Evolutionary conservation across 37 sponge, comb jelly and placozoan species (phyloP), one percentile per base, ranked within the genome.

Genomic region (Bolinopsis microptera): DNA sequence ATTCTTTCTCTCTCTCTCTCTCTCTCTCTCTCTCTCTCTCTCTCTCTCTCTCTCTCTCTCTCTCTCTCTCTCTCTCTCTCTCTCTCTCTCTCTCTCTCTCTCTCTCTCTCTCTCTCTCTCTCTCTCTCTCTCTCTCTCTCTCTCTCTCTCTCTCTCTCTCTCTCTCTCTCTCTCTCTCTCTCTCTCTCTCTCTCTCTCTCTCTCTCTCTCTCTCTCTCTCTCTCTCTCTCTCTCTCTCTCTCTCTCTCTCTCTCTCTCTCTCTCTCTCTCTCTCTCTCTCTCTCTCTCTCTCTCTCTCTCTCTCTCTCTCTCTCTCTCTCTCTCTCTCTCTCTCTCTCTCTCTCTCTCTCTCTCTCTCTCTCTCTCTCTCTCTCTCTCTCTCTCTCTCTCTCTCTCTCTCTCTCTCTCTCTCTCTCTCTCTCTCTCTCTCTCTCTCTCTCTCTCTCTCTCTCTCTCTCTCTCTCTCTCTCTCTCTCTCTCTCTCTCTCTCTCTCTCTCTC

Each of bases 11-110:
- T 67, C 18, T 67, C 13, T 67, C 68, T 67, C 68, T 22, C 13
- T 67, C 68, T 67, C 68, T 67, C 21, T 22, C 21, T 67, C 68
- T 13, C 21, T 67, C 68, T 67, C 13, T 67, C 68, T 21, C 68
- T 67, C 18, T 67, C 68, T 67, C 68, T 21, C 13, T 67, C 18
- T 67, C 68, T 21, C 68, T 67, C 18, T 67, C 68, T 67, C 68
- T 67, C 68, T 67, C 68, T 67, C 68, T 67, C 68, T 67, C 68
- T 67, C 68, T 67, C 68, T 67, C 68, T 67, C 68, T 67, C 68
- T 67, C 68, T 67, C 68, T 67, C 68, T 67, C 68, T 67, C 68
- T 67, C 68, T 67, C 68, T 67, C 68, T 67, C 68, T 67, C 68
- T 67, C 68, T 67, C 68, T 67, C 68, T 67, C 68, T 67, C 68